Evolutionary conservation across 2,888 invertebrate genomes (phyloP), one percentile per base, ranked within the genome.

Genomic region (Pelosia muscerda): DNA sequence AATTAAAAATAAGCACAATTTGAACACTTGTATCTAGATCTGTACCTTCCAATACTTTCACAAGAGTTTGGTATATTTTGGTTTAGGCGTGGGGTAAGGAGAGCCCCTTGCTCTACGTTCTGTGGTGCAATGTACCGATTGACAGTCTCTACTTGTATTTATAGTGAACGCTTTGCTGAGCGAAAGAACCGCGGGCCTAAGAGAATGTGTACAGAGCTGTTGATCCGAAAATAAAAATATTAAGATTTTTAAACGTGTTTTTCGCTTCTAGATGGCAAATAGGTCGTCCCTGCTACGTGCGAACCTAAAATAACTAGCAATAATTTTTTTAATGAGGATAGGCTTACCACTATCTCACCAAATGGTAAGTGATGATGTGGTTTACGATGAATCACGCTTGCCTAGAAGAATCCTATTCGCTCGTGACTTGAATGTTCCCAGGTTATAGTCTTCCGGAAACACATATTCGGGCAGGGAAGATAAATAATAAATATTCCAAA

Each of bases 1-100:
- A 58, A 11, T 38, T 22, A 65, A 54, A 34, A 26, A 55, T 23
- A 64, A 63, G 66, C 69, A 66, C 66, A 4, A 53, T 62, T 57
- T 60, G 38, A 65, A 28, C 65, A 69, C 72, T 63, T 66, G 31
- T 54, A 61, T 63, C 59, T 62, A 22, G 13, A 49, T 67, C 71
- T 86, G 82, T 86, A 90, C 94, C 94, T 94, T 88, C 90, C 92
- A 92, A 81, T 86, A 92, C 87, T 92, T 93, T 94, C 91, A 92
- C 94, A 85, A 87, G 74, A 73, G 81, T 86, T 86, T 79, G 77
- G 82, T 78, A 69, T 72, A 78, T 80, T 75, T 87, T 71, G 85
- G 82, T 85, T 87, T 84, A 84, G 86, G 85, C 79, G 64, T 78
- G 88, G 92, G 90, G 74, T 78, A 58, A 88, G 85, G 82, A 72